phyloP scores from a whole-genome alignment of 2,797 vertebrate genomes.

The Myotis myotis region DNA sequence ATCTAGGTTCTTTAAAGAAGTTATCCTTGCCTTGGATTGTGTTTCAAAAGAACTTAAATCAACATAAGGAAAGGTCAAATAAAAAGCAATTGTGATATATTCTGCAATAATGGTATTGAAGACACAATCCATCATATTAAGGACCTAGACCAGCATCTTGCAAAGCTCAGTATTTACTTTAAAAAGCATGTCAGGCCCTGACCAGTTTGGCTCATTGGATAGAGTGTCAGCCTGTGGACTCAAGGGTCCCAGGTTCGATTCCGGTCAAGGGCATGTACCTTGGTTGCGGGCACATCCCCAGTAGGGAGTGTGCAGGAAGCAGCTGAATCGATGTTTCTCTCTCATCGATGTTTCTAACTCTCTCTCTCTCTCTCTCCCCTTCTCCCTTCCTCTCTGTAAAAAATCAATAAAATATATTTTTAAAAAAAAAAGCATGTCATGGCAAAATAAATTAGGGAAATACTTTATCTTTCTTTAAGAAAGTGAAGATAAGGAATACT shows the following conservation, averaged over 20 bases:
- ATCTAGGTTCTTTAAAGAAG: slow-evolving; percentile 11
- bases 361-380: too few species aligned
- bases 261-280: too few species aligned
- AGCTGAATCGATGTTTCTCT: too few species aligned
- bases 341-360: too few species aligned
- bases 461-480: not conserved
- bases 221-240: too few species aligned
- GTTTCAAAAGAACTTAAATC: slow-evolving; percentile 49
- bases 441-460: slow-evolving; percentile 29
- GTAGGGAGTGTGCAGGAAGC: too few species aligned
- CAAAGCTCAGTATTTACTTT: slow-evolving; percentile 15
- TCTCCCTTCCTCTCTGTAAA: too few species aligned
- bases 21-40: not conserved
- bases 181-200: not conserved
- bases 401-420: too few species aligned
- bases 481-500: slow-evolving; percentile 11
- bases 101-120: slow-evolving; percentile 3
- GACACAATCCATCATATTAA: slow-evolving; percentile 5
- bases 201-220: too few species aligned
- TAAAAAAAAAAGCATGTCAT: not conserved
- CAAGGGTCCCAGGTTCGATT: too few species aligned
- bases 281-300: too few species aligned
- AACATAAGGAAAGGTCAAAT: not conserved
- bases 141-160: not conserved
- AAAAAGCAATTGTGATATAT: slow-evolving; percentile 34